Conservation (phyloP, 2,113 vertebrate genomes). For the Tursiops truncatus region DNA sequence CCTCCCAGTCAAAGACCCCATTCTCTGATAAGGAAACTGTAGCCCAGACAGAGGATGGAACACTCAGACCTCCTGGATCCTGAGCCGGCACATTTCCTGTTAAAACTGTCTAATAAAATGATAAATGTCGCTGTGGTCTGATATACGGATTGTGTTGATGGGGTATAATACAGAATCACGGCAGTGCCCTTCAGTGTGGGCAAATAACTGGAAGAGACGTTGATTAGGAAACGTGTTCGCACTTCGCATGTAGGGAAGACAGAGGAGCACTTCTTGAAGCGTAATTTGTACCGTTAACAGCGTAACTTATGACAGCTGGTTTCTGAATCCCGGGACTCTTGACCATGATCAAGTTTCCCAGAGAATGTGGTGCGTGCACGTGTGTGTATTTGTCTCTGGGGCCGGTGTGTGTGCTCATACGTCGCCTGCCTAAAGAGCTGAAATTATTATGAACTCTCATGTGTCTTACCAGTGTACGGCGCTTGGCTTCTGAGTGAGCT, state of each 20-base stretch:
- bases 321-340: background rate
- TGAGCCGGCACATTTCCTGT: background rate
- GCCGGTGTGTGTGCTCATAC: background rate
- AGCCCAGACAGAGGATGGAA: background rate
- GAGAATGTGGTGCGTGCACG: background rate
- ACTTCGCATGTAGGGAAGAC: background rate
- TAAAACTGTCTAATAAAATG: rapidly evolving
- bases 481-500: background rate
- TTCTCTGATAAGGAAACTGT: background rate
- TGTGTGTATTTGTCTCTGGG: rapidly evolving
- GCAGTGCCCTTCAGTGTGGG: background rate
- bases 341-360: background rate
- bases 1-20: background rate
- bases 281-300: rapidly evolving
- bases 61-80: background rate
- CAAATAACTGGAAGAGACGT: background rate
- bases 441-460: background rate
- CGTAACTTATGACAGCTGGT: rapidly evolving
- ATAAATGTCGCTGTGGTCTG: no score
- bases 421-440: rapidly evolving
- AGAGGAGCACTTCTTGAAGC: no score
- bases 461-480: background rate
- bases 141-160: rapidly evolving
- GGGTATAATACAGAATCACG: background rate
- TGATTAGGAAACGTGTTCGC: no score